Conservation (phyloP, 2,113 vertebrate genomes). For the Montifringilla adamsi region DNA sequence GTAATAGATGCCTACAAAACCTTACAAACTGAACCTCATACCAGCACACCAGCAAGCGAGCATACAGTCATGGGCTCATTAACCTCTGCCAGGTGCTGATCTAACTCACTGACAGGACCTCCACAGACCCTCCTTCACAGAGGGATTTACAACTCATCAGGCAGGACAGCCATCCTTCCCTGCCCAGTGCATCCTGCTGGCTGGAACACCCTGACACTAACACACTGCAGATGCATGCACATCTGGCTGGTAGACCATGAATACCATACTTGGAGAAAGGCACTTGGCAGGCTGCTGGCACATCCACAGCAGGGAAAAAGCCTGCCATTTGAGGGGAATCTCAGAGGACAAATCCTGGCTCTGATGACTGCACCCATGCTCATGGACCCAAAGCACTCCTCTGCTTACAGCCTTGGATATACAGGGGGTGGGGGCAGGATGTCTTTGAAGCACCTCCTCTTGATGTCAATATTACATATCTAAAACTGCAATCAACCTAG, state of each 20-base stretch:
- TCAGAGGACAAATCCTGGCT: neutral
- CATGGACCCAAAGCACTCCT: neutral
- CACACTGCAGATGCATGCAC: neutral
- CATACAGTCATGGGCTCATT: neutral
- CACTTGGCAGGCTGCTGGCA: neutral
- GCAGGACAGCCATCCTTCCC: neutral
- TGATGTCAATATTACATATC: no score
- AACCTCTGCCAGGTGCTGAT: neutral
- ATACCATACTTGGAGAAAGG: neutral
- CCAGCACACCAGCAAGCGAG: neutral
- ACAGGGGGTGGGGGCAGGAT: accelerated
- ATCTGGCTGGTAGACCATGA: neutral
- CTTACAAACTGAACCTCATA: neutral
- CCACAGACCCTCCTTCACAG: neutral
- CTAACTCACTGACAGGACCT: neutral
- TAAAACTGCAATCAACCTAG: neutral
- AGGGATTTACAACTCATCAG: neutral
- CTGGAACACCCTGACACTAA: neutral
- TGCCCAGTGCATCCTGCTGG: neutral
- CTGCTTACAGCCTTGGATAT: neutral
- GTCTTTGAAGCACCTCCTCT: neutral
- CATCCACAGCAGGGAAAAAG: neutral
- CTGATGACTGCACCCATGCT: neutral
- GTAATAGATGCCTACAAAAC: neutral
- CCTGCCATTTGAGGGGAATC: neutral